Percentiles rank a stretch among this genome's conserved stretches.
phyloP scores from a whole-genome alignment of 2,888 invertebrate species.

The Trichogramma evanescens region DNA sequence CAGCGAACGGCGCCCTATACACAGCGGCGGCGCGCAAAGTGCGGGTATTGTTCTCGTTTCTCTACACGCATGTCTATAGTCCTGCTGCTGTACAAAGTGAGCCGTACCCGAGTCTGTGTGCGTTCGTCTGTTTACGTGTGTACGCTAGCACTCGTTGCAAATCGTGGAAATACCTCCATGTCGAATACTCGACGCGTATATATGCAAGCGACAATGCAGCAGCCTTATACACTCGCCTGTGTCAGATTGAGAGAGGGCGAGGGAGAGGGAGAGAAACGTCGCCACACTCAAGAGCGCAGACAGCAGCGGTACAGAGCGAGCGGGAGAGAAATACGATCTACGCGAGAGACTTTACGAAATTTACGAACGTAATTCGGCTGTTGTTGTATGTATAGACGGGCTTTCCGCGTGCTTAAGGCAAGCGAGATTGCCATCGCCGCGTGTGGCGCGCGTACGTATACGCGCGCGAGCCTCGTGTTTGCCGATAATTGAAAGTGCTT shows the following conservation, averaged over 20 bases:
- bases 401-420: too few relatives aligned
- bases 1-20: too few relatives aligned
- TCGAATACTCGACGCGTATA: not conserved
- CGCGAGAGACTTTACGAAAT: conserved; percentile 32
- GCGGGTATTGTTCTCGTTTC: conserved; percentile 14
- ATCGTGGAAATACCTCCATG: conserved; percentile 16
- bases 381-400: too few relatives aligned
- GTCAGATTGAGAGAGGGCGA: not conserved
- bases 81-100: not conserved
- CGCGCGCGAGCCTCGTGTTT: too few relatives aligned
- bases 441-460: too few relatives aligned
- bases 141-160: conserved; percentile 5
- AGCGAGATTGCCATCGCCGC: too few relatives aligned
- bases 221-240: not conserved
- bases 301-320: conserved; percentile 23
- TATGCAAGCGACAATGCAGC: too few relatives aligned
- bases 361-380: conserved; percentile 33
- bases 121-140: not conserved
- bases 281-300: conserved; percentile 20
- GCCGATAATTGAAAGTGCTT: too few relatives aligned
- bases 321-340: not conserved
- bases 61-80: not conserved
- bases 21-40: conserved; percentile 6
- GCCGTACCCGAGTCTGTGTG: not conserved
- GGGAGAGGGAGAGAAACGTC: not conserved